Base-by-base conservation (phyloP, 2,888 invertebrate species). In the Lepas anatifera region DNA sequence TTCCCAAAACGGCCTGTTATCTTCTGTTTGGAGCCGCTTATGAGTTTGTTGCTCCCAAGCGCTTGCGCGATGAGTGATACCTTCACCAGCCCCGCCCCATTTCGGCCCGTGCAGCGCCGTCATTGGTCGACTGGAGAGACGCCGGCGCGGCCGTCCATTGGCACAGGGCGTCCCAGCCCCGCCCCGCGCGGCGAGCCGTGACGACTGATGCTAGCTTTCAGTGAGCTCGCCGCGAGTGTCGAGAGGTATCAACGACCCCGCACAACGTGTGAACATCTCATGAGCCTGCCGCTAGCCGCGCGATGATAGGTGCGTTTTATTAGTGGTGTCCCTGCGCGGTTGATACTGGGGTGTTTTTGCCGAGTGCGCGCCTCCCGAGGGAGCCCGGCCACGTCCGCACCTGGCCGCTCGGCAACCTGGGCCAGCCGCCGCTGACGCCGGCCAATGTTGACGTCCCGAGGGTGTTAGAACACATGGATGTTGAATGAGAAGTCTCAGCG, bases 21-120 rank as follows among this genome's bases (percentile, higher is more conserved):
- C 58, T 58, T 16, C 58, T 32, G 58, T 58, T 58, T 32, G 58
- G 58, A 7, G 18, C 48, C 58, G 13, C 32, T 58, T 58, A 58
- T 58, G 58, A 58, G 58, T 58, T 58, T 58, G 58, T 58, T 58
- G 58, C 58, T 58, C 58, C 58, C 16, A 3, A n/a, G n/a, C n/a
- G n/a, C n/a, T n/a, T n/a, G 18, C 25, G 32, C 58, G 58, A 58
- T 27, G 58, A 58, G 58, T 58, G 58, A 58, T 22, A 7, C 8
- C 1, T 22, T 29, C 58, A 4, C 32, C 32, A 8, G 32, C 58
- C 58, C 58, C 58, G 58, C 58, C 58, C 58, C 58, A 29, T 18
- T 29, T 18, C 18, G 29, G 32, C 32, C 18, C 16, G 18, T 18
- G 29, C 13, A 4, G 58, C 10, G 29, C 58, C 32, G 32, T 58